Base-by-base conservation (phyloP, 2,113 vertebrate species). In the Pseudopodoces humilis region DNA sequence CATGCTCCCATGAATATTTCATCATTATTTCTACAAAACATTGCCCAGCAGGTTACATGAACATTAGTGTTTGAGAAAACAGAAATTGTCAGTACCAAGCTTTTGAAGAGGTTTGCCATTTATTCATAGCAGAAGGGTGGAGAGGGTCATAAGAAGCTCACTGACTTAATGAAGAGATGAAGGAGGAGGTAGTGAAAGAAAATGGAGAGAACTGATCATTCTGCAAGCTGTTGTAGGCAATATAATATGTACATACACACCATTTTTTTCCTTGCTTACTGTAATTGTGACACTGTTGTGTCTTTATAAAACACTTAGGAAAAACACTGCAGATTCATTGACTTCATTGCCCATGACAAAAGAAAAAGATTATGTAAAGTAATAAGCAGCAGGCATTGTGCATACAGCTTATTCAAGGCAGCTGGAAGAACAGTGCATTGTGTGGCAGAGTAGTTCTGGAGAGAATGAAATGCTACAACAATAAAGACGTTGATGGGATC, bases 1-100 rank as follows among this genome's bases (percentile, higher is more conserved):
- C 77, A 55, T 86, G 43, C 24, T 93, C 12, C 93, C 62, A 95
- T 96, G 92, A 96, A 96, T 96, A 96, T 97, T 97, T 96, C 75
- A 95, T 95, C 44, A 30, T 93, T 96, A 86, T 86, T 96, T 96
- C 91, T 88, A 76, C 53, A 96, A 96, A 95, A 92, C 63, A 56
- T 92, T 2, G 4, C 90, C 86, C 83, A 95, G 93, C 78, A 90
- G 94, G 94, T 94, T 95, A 96, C 44, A 60, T 12, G 63, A 12
- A 7, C 41, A 59, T 86, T 92, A 92, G 44, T n/a, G 83, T 90
- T 65, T 59, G 60, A 83, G 71, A 91, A 89, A 94, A 88, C 17
- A 49, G 60, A 92, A 83, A 92, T 67, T 95, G 72, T 88, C 75
- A 85, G 77, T 50, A 94, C 21, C 19, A 70, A 71, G 76, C 49